These are phyloP conservation scores for Melanotaenia maccullochi DNA, from an alignment of 2,797 vertebrate species.

Conservation along the genomic window DNA sequence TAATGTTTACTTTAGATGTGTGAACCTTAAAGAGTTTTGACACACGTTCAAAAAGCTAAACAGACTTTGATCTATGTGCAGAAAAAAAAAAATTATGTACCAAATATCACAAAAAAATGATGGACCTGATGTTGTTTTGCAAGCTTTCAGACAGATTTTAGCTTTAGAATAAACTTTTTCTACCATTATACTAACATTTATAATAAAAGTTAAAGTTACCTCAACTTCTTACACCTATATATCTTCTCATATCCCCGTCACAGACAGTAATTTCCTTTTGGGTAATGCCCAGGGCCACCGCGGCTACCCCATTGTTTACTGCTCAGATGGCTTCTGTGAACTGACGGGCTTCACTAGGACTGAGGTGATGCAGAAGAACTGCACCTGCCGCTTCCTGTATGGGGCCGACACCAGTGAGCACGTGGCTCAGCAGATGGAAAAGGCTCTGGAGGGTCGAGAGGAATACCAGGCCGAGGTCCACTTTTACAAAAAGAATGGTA, in stretches of 20 bases:
- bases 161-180: neutral
- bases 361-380: constrained; percentile 99
- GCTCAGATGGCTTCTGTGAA: constrained; percentile 97
- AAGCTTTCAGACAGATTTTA: neutral
- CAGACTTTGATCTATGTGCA: constrained; percentile 43
- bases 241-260: constrained; percentile 3
- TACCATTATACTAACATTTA: neutral
- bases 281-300: constrained; percentile 94
- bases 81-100: constrained; percentile 12
- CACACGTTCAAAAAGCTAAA: constrained; percentile 46
- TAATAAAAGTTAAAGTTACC: neutral
- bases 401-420: constrained; percentile 91
- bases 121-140: neutral
- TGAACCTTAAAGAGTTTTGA: constrained; percentile 46
- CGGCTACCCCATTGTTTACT: constrained; percentile 97
- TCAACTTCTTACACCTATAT: constrained; percentile 11
- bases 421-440: constrained; percentile 89
- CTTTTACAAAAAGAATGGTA: constrained; percentile 96
- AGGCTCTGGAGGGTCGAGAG: constrained; percentile 90
- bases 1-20: constrained; percentile 37
- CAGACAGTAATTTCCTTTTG: constrained; percentile 98
- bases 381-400: constrained; percentile 93
- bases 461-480: constrained; percentile 94
- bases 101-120: constrained; percentile 13
- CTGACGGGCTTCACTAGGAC: constrained; percentile 93